These are phyloP conservation scores for Adelosebastes latens DNA, from an alignment of 2,797 vertebrate species.

Conservation along the genomic window DNA sequence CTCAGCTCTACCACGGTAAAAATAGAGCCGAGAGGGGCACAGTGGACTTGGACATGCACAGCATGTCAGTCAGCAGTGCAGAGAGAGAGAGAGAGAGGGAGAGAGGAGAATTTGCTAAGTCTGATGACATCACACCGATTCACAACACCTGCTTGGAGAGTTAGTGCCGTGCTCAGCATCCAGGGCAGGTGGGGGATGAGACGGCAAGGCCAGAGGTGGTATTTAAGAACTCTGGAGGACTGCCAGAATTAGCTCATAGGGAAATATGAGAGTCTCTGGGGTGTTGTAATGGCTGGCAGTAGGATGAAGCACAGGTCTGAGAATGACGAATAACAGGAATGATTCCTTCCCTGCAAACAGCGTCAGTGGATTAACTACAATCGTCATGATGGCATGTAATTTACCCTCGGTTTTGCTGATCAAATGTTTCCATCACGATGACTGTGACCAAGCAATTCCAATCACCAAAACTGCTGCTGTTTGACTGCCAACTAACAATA, in stretches of 20 bases:
- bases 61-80: constrained; percentile 49
- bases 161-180: constrained; percentile 62
- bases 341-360: constrained; percentile 18
- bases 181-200: constrained; percentile 21
- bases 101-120: constrained; percentile 50
- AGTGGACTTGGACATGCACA: constrained; percentile 36
- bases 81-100: constrained; percentile 27
- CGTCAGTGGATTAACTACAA: constrained; percentile 37
- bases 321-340: constrained; percentile 58
- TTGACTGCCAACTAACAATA: background rate
- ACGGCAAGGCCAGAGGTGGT: constrained; percentile 58
- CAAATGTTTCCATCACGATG: constrained; percentile 18
- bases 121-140: constrained; percentile 67
- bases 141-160: constrained; percentile 69
- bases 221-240: constrained; percentile 65
- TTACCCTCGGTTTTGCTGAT: constrained; percentile 43
- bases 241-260: constrained; percentile 75
- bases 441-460: background rate
- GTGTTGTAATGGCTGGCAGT: constrained; percentile 62
- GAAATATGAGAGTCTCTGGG: constrained; percentile 63
- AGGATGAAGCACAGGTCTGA: constrained; percentile 53
- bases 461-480: background rate
- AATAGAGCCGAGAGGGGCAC: constrained; percentile 57
- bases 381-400: constrained; percentile 26
- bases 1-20: constrained; percentile 49